Evolutionary conservation across 1,140 invertebrate species (phyloP).

Genomic region (Hestina assimilis): DNA sequence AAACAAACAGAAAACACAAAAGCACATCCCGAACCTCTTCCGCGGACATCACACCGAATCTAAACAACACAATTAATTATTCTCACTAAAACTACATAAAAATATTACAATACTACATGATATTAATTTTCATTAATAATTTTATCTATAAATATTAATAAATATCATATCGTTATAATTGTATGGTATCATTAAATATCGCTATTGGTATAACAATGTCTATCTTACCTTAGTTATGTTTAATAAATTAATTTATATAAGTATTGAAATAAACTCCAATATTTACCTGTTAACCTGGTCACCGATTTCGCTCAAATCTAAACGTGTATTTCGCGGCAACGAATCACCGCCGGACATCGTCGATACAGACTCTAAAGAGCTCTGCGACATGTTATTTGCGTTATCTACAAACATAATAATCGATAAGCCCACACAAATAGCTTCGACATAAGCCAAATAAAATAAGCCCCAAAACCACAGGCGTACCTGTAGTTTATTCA

Average conservation of each 20-base stretch:
- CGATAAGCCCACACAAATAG: conserved; percentile 12
- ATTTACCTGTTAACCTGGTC: conserved; percentile 75
- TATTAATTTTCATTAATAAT: too few relatives aligned
- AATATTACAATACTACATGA: too few relatives aligned
- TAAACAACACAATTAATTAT: conserved; percentile 37
- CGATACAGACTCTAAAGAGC: conserved; percentile 82
- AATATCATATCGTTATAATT: too few relatives aligned
- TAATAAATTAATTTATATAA: too few relatives aligned
- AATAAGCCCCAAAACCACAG: too few relatives aligned
- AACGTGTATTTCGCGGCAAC: conserved; percentile 57
- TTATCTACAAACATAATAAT: conserved; percentile 59
- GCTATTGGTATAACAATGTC: too few relatives aligned
- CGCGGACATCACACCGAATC: conserved; percentile 76
- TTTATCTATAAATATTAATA: too few relatives aligned
- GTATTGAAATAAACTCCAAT: too few relatives aligned
- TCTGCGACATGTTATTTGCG: conserved; percentile 67
- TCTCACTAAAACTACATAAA: neutral
- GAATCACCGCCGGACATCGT: conserved; percentile 75
- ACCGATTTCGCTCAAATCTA: conserved; percentile 70
- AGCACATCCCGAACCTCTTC: conserved; percentile 93
- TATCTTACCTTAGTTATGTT: too few relatives aligned
- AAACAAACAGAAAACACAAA: conserved; percentile 92
- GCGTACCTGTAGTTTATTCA: too few relatives aligned
- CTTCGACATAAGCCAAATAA: neutral
- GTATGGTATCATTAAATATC: too few relatives aligned